Evolutionary conservation across 1,140 invertebrate species (phyloP), one percentile per base, ranked within the genome.

Genomic region (Drosophila trapezifrons): DNA sequence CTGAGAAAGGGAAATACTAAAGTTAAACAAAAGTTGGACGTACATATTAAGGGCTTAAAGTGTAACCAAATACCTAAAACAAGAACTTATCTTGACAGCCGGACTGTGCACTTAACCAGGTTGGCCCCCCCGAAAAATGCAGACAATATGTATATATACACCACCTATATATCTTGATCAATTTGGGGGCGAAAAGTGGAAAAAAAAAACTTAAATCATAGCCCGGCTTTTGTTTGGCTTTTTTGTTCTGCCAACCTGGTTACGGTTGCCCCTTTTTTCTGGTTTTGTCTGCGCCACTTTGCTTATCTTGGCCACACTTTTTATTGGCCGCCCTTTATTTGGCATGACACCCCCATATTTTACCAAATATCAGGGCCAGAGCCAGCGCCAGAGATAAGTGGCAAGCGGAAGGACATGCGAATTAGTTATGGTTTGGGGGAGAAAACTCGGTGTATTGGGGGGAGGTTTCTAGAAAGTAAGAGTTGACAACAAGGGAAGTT

Each of bases 271-370:
- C 43, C 29, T 46, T 42, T 35, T 45, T 42, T 43, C 57, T 45
- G 64, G 49, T 13, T 59, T 80, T 70, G 38, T 70, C 66, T 76
- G 63, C 38, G 62, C 76, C 77, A 84, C 73, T 80, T 85, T 85
- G 65, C 82, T 86, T 87, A 86, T 87, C 82, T 78, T 63, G 75
- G 83, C 79, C 84, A 63, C 76, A 87, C 79, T 72, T 87, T 86
- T 86, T 86, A 86, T 86, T 87, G 82, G 83, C 60, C 78, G 49
- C 60, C 62, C 78, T 81, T 86, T 86, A 86, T 85, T 86, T 83
- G 78, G 77, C 73, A 55, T 67, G 75, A 75, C 63, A 54, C 57
- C 64, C 73, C 82, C 60, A 85, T 85, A 85, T 82, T 82, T 85
- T 72, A 85, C 74, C 76, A 64, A 70, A 51, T 52, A 59, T 54